Evolutionary conservation across 2,797 vertebrate genomes (phyloP).

Genomic region (Morus bassanus): DNA sequence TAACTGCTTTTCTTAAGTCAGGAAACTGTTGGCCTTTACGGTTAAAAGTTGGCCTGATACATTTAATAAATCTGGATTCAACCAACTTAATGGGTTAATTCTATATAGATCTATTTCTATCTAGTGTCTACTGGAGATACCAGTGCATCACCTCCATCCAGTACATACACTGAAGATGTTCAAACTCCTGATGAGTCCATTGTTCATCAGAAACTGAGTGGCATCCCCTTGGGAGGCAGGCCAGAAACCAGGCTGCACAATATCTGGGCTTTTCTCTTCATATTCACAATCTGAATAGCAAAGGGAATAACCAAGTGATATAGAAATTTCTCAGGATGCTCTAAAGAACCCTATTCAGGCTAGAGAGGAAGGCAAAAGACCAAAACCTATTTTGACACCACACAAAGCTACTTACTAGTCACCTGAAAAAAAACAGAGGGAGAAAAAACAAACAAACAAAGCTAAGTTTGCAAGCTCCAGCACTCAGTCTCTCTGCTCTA

Average conservation of each 20-base stretch:
- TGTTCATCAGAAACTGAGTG: neutral
- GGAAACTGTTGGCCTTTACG: neutral
- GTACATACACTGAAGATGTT: neutral
- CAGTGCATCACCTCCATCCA: neutral
- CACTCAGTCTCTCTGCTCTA: neutral
- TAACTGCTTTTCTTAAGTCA: neutral
- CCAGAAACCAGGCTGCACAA: neutral
- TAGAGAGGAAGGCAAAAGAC: neutral
- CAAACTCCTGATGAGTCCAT: neutral
- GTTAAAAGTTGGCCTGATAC: neutral
- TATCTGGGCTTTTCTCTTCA: neutral
- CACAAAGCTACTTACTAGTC: neutral
- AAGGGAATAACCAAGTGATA: neutral
- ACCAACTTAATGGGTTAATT: neutral
- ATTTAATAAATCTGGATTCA: neutral
- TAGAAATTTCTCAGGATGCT: neutral
- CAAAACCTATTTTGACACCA: neutral
- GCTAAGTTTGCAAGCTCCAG: neutral
- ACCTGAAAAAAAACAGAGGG: neutral
- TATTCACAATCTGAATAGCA: neutral
- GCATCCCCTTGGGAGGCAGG: neutral
- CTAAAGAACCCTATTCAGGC: neutral
- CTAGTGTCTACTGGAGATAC: neutral
- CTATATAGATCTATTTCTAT: neutral
- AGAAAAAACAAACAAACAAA: too few relatives aligned